phyloP scores from a whole-genome alignment of 2,888 invertebrate species.

The Ophion costatus region DNA sequence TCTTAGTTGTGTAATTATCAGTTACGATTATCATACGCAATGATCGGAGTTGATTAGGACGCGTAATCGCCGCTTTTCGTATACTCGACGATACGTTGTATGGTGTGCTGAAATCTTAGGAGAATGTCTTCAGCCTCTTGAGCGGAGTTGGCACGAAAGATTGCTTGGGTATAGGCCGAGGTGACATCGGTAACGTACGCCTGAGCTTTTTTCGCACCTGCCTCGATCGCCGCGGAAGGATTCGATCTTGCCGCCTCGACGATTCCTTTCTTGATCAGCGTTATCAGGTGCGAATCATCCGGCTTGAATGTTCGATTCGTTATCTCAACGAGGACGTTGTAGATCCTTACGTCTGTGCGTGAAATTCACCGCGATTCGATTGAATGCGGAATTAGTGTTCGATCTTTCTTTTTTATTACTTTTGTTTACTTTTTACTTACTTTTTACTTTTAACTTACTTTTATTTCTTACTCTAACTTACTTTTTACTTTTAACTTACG shows the following conservation, averaged over 20 bases:
- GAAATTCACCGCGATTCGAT: not conserved
- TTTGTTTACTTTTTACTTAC: too few species aligned
- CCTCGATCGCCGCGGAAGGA: conserved; percentile 69
- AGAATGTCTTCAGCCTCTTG: conserved; percentile 72
- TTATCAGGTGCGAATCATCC: conserved; percentile 71
- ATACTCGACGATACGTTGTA: conserved; percentile 75
- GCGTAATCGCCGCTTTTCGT: conserved; percentile 69
- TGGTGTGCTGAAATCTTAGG: conserved; percentile 72
- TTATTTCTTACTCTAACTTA: not conserved
- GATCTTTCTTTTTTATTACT: too few species aligned
- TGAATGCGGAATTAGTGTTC: not conserved
- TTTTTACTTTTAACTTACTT: not conserved
- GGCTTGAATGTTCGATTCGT: conserved; percentile 59
- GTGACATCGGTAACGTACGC: conserved; percentile 74
- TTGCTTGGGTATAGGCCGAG: conserved; percentile 74
- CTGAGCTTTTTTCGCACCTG: conserved; percentile 73
- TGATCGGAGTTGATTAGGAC: not conserved
- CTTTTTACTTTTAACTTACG: too few species aligned
- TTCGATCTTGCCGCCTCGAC: conserved; percentile 67
- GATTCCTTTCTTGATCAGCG: conserved; percentile 71
- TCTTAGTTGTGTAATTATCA: not conserved
- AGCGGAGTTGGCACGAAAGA: conserved; percentile 73
- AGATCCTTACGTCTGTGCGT: conserved; percentile 45
- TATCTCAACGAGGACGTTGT: conserved; percentile 58
- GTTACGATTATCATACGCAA: not conserved